phyloP scores from a whole-genome alignment of 2,797 vertebrate genomes.

The Spinibarbus caldwelli region DNA sequence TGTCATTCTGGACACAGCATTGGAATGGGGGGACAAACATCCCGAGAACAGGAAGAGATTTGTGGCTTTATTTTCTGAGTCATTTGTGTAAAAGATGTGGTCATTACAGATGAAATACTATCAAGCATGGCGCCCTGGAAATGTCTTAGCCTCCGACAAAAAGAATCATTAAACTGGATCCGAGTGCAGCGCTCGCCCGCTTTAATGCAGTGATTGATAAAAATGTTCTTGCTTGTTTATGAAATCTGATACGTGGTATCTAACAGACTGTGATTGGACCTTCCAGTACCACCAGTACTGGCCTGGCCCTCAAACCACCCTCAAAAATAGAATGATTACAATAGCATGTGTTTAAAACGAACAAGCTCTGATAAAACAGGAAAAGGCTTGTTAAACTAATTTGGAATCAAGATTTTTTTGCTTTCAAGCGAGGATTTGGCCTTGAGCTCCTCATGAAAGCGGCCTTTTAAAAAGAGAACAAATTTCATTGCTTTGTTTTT shows the following conservation, averaged over 20 bases:
- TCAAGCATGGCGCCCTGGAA: constrained; percentile 68
- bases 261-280: constrained; percentile 67
- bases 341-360: constrained; percentile 54
- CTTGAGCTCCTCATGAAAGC: constrained; percentile 54
- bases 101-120: constrained; percentile 69
- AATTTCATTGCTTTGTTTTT: constrained; percentile 56
- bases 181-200: constrained; percentile 58
- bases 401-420: constrained; percentile 55
- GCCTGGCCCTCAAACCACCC: constrained; percentile 44
- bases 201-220: constrained; percentile 75
- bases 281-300: constrained; percentile 31
- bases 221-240: constrained; percentile 77
- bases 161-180: constrained; percentile 69
- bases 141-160: constrained; percentile 68
- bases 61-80: constrained; percentile 53
- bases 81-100: constrained; percentile 60
- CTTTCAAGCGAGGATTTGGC: constrained; percentile 58
- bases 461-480: constrained; percentile 50
- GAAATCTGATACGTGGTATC: constrained; percentile 77
- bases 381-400: constrained; percentile 63
- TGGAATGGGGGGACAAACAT: background rate
- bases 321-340: constrained; percentile 51
- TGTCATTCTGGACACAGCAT: constrained; percentile 17
- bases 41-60: background rate
- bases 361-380: constrained; percentile 59